Percentiles rank a stretch among this genome's conserved stretches.
phyloP scores from a whole-genome alignment of 23 tunicate genomes.

The Styela clava region DNA sequence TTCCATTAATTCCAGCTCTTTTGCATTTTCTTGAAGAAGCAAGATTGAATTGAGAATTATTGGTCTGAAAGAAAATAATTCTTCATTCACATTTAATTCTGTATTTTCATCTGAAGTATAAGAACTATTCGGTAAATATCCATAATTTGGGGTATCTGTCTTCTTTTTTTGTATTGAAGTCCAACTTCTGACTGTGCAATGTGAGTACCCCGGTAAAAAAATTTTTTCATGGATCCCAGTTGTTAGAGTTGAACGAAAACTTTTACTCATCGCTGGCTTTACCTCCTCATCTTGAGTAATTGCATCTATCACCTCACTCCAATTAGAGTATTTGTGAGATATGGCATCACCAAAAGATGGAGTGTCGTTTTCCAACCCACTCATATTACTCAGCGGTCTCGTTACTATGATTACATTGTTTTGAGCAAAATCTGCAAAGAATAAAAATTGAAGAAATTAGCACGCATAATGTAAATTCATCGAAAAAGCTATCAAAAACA shows the following conservation, averaged over 20 bases:
- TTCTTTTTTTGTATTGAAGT: not conserved
- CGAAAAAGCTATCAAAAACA: too few relatives aligned
- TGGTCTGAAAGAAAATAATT: not conserved
- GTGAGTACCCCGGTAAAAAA: not conserved
- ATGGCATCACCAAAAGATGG: not conserved
- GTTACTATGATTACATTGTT: too few relatives aligned
- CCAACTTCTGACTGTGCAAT: not conserved
- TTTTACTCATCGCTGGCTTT: not conserved
- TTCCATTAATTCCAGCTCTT: constrained; percentile 8
- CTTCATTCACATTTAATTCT: not conserved
- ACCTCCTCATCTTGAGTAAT: not conserved
- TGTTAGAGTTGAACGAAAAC: not conserved
- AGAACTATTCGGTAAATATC: not conserved
- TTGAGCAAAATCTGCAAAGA: not conserved
- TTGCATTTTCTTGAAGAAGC: not conserved
- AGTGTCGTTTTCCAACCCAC: not conserved
- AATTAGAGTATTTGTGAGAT: not conserved
- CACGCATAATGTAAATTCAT: not conserved
- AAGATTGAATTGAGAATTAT: not conserved
- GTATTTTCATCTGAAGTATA: not conserved
- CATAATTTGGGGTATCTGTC: not conserved
- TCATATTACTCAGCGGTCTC: not conserved
- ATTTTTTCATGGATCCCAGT: not conserved
- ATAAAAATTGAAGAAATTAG: not conserved
- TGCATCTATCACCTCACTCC: not conserved